Evolutionary conservation across 2,888 invertebrate species (phyloP), one percentile per base, ranked within the genome.

Genomic region (Diadegma fenestrale): DNA sequence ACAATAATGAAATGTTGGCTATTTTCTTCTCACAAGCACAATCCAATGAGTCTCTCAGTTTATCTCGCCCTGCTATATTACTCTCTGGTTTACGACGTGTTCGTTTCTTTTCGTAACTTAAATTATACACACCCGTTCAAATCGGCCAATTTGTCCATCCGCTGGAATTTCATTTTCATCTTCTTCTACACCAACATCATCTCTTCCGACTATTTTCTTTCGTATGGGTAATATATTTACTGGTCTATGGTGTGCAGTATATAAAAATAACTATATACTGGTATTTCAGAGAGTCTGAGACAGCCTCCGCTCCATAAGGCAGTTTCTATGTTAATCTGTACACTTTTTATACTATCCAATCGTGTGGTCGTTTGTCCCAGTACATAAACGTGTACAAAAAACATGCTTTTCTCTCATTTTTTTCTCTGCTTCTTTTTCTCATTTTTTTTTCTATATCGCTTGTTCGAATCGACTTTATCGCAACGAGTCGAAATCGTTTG

Each of bases 111-210:
- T 43, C 69, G 48, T 71, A 45, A 78, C 61, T 33, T 69, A 30
- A 66, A 30, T 43, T 78, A 68, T 78, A 81, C 63, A 45, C 22
- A 85, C 72, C 85, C 80, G 76, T 68, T 82, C 80, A 85, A 85
- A 87, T 88, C 84, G 86, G 86, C 87, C 89, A 88, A 89, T 89
- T 89, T 89, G 88, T 89, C 86, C 87, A 75, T 78, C 86, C 80
- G 81, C 83, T 84, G 84, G 83, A 86, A 87, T 86, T 85, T 86
- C 83, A 78, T 87, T 87, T 82, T 77, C 82, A 48, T 73, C 54
- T 82, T 84, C 63, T 58, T 64, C 43, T 58, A 41, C 63, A 58
- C 78, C 45, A 48, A 19, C 61, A 61, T 33, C 43, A 41, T 51
- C 64, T 41, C 66, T 51, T 33, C 6, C 54, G 14, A 58, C 61